Base-by-base conservation (phyloP, 2,113 vertebrate species). In the Melanostigma gelatinosum region DNA sequence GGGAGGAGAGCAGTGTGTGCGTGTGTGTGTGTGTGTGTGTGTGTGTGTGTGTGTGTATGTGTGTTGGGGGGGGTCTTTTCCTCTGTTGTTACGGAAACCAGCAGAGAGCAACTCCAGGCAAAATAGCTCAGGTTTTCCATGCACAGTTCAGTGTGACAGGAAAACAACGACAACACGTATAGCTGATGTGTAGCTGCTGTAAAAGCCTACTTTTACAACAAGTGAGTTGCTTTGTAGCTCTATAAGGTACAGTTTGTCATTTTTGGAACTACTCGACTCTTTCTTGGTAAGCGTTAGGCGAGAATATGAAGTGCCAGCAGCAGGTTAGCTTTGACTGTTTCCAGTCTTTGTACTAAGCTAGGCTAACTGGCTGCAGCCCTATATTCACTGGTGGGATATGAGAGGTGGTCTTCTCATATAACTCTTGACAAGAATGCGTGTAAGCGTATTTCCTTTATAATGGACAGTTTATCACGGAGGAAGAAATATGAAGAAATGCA, bases 51-150 rank as follows among this genome's bases (percentile, higher is more conserved):
- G 24, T 50, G 70, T 60, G 50, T 68, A 69, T 72, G 82, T 27
- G 75, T 66, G 60, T 52, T 63, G 48, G 74, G 36, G 64, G 54
- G 85, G 91, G 42, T 65, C 12, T 84, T 92, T 85, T 79, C 88
- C 84, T 90, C 81, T 88, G 93, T 93, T 89, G 91, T 92, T 93
- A 90, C 85, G 87, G 93, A 92, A 95, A 94, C 82, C 79, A 70
- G 38, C 73, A 83, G 85, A 90, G 89, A 88, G 64, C 74, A 92
- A 81, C 85, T 81, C 80, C 46, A 84, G 80, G 77, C 63, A 88
- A 91, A 93, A 91, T 87, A 92, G 80, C 72, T 63, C 29, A 81
- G 91, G 83, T 92, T 90, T 94, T 93, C 92, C 92, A 89, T 80
- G 77, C 65, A 75, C 44, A 79, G 73, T 73, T 82, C 87, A 90